phyloP scores from a whole-genome alignment of 2,113 vertebrate species.

The Carassius gibelio region DNA sequence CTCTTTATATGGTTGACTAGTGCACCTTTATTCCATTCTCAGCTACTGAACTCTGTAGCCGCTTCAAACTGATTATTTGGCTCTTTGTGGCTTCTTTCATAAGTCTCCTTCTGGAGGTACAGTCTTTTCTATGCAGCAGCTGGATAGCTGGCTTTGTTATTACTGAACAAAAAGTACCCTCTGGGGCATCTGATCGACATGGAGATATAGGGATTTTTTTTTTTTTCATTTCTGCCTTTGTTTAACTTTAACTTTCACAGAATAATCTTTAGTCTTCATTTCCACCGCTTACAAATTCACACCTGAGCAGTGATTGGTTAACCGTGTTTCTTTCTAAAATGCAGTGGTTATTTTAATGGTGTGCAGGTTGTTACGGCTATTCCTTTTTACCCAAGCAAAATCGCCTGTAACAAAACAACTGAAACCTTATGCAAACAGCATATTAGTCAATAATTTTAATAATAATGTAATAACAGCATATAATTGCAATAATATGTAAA shows the following conservation, averaged over 20 bases:
- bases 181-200: background rate
- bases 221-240: background rate
- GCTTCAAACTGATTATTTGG: conserved; percentile 29
- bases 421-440: too few relatives aligned
- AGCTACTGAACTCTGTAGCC: conserved; percentile 9
- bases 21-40: conserved; percentile 21
- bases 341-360: background rate
- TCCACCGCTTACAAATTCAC: conserved; percentile 1
- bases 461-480: too few relatives aligned
- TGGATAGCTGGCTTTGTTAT: background rate
- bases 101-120: conserved; percentile 1
- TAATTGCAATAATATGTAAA: background rate
- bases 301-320: background rate
- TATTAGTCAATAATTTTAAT: too few relatives aligned
- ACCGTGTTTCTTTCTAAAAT: background rate
- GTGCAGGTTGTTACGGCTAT: background rate
- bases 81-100: conserved; percentile 22
- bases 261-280: background rate
- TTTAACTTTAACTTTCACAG: background rate
- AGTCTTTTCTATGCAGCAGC: background rate
- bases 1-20: conserved; percentile 4
- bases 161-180: background rate
- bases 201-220: background rate
- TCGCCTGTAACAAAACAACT: background rate
- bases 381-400: background rate